Percentiles rank a stretch among this genome's conserved stretches.
These are phyloP conservation scores for Glareola pratincola DNA, from an alignment of 2,113 vertebrate genomes.

Conservation along the genomic window DNA sequence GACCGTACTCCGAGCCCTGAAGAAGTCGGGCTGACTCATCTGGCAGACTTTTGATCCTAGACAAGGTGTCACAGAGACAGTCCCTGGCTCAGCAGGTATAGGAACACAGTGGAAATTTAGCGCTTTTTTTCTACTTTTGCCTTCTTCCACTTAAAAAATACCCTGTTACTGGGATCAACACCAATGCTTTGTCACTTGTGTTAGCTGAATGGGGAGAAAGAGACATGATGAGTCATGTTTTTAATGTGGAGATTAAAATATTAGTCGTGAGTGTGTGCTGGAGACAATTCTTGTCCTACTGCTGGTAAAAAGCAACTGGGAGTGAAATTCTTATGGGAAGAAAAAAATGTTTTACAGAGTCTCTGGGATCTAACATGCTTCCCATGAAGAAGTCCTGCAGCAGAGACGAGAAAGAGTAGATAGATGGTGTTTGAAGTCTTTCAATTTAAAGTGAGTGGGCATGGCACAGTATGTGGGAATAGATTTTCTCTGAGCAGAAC, in stretches of 20 bases:
- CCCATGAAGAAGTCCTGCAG: background rate
- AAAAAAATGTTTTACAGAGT: background rate
- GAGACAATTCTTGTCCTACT: background rate
- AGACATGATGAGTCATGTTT: background rate
- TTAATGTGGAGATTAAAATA: background rate
- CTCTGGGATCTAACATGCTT: background rate
- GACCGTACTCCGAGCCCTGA: background rate
- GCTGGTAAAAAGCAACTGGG: background rate
- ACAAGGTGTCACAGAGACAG: background rate
- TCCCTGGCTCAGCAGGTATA: background rate
- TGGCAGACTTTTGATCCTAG: background rate
- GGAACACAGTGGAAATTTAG: background rate
- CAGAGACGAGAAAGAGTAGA: background rate
- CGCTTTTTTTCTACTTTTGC: background rate
- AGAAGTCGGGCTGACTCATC: background rate
- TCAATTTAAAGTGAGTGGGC: background rate
- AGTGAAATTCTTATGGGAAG: background rate
- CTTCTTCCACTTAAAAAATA: background rate
- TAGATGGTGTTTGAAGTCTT: background rate
- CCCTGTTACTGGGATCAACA: background rate
- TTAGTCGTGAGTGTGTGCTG: background rate
- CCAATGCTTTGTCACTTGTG: background rate
- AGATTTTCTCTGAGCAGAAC: slow-evolving; percentile 16
- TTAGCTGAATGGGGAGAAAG: background rate
- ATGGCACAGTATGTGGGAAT: background rate